A percentile compares a stretch with the other conserved stretches of the same genome.
These are phyloP conservation scores for Diplogasteroides magnus DNA, from an alignment of 1,140 invertebrate genomes.

Conservation along the genomic window DNA sequence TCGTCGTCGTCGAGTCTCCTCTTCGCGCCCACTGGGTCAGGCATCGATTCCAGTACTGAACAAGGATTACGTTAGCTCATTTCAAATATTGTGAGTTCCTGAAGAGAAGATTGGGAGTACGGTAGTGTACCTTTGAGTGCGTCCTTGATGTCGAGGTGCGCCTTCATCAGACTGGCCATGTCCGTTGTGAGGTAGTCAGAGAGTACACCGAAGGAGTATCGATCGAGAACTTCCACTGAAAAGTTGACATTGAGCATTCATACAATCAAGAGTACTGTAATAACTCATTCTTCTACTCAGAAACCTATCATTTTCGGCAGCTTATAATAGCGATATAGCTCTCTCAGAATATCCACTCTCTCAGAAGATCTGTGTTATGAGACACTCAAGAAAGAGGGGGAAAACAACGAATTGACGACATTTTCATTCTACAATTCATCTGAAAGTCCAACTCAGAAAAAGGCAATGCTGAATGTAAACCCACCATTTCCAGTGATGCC, in stretches of 20 bases:
- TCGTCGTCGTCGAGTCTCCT: not conserved
- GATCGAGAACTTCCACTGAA: constrained; percentile 14
- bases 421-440: too few relatives aligned
- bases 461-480: too few relatives aligned
- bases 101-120: too few relatives aligned
- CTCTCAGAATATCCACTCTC: too few relatives aligned
- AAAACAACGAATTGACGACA: too few relatives aligned
- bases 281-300: not conserved
- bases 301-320: not conserved
- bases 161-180: not conserved
- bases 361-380: too few relatives aligned
- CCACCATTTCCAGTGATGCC: constrained; percentile 5
- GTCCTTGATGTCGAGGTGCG: constrained; percentile 16
- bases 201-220: constrained; percentile 17
- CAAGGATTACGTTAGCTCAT: not conserved
- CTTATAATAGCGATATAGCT: not conserved
- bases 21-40: not conserved
- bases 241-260: too few relatives aligned
- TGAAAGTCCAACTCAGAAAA: too few relatives aligned
- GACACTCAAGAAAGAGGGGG: too few relatives aligned
- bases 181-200: constrained; percentile 7
- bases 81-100: not conserved
- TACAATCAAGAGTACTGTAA: too few relatives aligned
- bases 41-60: not conserved
- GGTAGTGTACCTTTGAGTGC: not conserved